A percentile compares a stretch with the other conserved stretches of the same genome.
These are phyloP conservation scores for Prenolepis imparis DNA, from an alignment of 2,888 invertebrate genomes.

Conservation along the genomic window DNA sequence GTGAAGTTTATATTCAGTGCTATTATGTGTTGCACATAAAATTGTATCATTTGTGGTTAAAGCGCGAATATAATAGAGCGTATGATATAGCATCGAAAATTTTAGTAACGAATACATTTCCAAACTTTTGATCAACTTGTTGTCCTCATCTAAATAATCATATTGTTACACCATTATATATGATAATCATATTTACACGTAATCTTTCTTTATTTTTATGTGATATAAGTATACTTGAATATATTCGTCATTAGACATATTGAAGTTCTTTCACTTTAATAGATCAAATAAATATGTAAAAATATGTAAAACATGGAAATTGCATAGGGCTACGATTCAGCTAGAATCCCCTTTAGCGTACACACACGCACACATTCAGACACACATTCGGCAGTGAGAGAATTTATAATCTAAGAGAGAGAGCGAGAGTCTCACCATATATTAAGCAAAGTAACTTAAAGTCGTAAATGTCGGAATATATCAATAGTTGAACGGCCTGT, in stretches of 20 bases:
- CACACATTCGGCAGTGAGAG: conserved; percentile 74
- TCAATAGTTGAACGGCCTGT: conserved; percentile 77
- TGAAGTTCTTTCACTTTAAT: not conserved
- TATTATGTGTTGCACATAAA: not conserved
- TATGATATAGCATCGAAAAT: not conserved
- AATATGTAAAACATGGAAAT: conserved; percentile 46
- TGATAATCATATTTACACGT: not conserved
- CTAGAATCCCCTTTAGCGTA: conserved; percentile 53
- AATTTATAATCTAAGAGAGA: conserved; percentile 79
- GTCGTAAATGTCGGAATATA: conserved; percentile 85
- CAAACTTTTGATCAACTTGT: conserved; percentile 21
- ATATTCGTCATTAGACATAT: not conserved
- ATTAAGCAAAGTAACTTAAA: conserved; percentile 82
- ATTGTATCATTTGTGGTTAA: conserved; percentile 21
- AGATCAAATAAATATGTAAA: conserved; percentile 56
- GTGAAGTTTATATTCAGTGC: conserved; percentile 6
- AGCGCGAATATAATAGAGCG: not conserved
- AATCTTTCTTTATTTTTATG: not conserved
- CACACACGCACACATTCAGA: not conserved
- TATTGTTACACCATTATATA: not conserved
- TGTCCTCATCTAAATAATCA: not conserved
- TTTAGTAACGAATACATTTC: not conserved
- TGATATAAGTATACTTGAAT: not conserved
- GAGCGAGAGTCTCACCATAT: conserved; percentile 74
- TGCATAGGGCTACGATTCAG: conserved; percentile 56